Base-by-base conservation (phyloP, 2,797 vertebrate genomes). In the Enteromius fasciolatus region DNA sequence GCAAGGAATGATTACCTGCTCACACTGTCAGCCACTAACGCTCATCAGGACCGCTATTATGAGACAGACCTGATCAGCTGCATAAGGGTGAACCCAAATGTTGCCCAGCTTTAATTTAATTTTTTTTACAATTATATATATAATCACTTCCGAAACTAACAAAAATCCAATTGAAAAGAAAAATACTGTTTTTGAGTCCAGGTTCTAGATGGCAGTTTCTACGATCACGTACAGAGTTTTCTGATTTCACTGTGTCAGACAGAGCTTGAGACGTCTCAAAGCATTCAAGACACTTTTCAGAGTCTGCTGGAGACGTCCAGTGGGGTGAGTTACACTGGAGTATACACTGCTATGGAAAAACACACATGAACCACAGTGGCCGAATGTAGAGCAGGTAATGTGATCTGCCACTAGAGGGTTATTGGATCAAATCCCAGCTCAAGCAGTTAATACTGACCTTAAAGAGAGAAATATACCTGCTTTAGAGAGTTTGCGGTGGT, bases 1-100 rank as follows among this genome's bases (percentile, higher is more conserved):
- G 93, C 96, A 12, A 95, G 98, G 86, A 99, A 99, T 12, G 97
- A 99, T 89, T 99, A 99, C 88, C 96, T 99, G 76, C 97, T 99
- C 70, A 96, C 94, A 0, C 91, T 99, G 83, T 96, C 96, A n/a
- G 97, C 97, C 6, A 96, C 97, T 18, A 98, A 99, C 28, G 96
- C 97, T 4, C 97, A 99, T 91, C 97, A 97, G 86, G 96, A 96
- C 72, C 96, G 97, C 88, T 99, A 98, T 90, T 99, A 98, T 84
- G 92, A 96, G 78, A 97, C 94, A 0, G 97, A 99, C 87, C 93
- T 99, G 59, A 90, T 94, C n/a, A 96, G 96, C 92, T 96, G 97
- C 86, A 97, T 98, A 93, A 98, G 97, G 96, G 98, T 98, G 91
- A 88, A 75, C 14, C n/a, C 50, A 4, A n/a, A 25, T 7, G 14